These are phyloP conservation scores for Oxystoma pomonae DNA, from an alignment of 2,888 invertebrate species.

Conservation along the genomic window DNA sequence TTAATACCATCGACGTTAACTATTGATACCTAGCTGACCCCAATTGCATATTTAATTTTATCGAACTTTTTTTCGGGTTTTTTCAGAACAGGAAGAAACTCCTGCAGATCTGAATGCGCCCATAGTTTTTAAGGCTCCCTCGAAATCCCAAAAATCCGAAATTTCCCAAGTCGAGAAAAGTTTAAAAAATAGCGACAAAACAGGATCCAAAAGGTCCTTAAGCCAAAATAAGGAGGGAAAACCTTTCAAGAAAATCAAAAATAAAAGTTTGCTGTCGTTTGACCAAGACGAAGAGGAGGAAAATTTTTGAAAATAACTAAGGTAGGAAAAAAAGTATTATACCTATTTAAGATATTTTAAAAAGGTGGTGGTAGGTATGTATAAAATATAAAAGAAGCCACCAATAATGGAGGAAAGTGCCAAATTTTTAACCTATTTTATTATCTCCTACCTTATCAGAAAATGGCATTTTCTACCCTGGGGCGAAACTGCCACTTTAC, in stretches of 20 bases:
- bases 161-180: constrained; percentile 3
- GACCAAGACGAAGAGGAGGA: constrained; percentile 46
- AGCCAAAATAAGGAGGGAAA: constrained; percentile 21
- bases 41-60: too few species aligned
- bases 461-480: too few species aligned
- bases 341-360: too few species aligned
- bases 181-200: constrained; percentile 21
- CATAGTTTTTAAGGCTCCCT: constrained; percentile 49
- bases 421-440: too few species aligned
- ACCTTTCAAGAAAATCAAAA: constrained; percentile 36
- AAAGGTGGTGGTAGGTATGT: too few species aligned
- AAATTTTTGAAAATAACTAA: constrained; percentile 1
- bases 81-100: constrained; percentile 55
- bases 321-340: background rate
- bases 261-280: constrained; percentile 50
- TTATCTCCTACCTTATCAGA: too few species aligned
- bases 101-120: constrained; percentile 59
- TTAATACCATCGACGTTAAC: too few species aligned
- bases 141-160: constrained; percentile 28
- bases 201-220: constrained; percentile 24
- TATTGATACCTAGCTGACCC: too few species aligned
- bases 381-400: too few species aligned
- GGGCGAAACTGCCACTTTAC: too few species aligned
- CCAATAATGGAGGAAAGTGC: too few species aligned
- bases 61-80: too few species aligned